Base-by-base conservation (phyloP, 1,140 invertebrate species). In the Scaptomyza graminum region DNA sequence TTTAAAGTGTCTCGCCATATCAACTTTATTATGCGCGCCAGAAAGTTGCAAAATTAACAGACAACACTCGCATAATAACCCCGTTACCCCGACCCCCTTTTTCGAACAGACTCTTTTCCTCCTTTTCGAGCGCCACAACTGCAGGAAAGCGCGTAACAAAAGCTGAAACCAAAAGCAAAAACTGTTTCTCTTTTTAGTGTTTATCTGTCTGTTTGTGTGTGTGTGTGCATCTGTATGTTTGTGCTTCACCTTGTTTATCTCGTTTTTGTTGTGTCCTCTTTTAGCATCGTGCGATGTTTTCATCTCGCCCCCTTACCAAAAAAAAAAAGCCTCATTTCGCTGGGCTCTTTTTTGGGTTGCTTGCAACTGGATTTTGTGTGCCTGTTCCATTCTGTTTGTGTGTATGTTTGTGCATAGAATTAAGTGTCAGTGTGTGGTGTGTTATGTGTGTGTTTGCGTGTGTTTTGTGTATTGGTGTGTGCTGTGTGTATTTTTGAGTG, bases 41-140 rank as follows among this genome's bases (percentile, higher is more conserved):
- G 79, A 85, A 85, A 87, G 74, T 87, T 80, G 74, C 82, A 56
- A 82, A 87, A 88, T 84, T 81, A 87, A 77, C 77, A 73, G 56
- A 59, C 63, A 61, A 34, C 61, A 44, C 51, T 25, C 7, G 31
- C 31, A 5, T 49, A 57, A 22, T 16, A 37, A 50, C 18, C n/a
- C 0, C 46, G 28, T 31, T 31, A 12, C 12, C 31, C 4, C 28
- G 2, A 7, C 25, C 3, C 18, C 11, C 8, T n/a, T 8, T 8
- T 12, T 0, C n/a, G 8, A 12, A 12, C 1, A 41, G 28, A 7
- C 16, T 1, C 18, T 25, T 51, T 37, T 46, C 28, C 34, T 54
- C 28, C 13, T 13, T 52, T 28, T 15, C 1, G 1, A 9, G 9
- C 28, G 46, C 5, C 34, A 31, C 31, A 74, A 79, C 44, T 74